phyloP scores from a whole-genome alignment of 2,888 invertebrate genomes.

The Drosophila maculinotata region DNA sequence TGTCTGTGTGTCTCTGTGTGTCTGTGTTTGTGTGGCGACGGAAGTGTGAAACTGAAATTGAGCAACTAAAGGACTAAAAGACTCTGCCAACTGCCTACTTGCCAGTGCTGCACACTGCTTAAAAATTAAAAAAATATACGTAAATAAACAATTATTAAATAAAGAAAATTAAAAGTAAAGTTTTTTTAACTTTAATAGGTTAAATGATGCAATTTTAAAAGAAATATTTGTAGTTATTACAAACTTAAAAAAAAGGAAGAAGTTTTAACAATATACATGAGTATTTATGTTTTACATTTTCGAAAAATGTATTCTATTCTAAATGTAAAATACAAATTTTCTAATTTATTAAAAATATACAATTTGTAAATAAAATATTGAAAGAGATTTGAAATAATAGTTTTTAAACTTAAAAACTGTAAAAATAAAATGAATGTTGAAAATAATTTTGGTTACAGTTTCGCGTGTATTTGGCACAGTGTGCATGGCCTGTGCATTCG shows the following conservation, averaged over 20 bases:
- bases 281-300: too few relatives aligned
- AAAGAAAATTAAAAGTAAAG: not conserved
- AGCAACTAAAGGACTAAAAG: conserved; percentile 83
- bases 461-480: conserved; percentile 14
- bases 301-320: too few relatives aligned
- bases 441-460: not conserved
- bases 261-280: too few relatives aligned
- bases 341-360: too few relatives aligned
- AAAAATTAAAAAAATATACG: not conserved
- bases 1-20: conserved; percentile 12
- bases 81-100: conserved; percentile 73
- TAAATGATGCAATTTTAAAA: not conserved
- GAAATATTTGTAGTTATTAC: too few relatives aligned
- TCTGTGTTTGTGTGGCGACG: conserved; percentile 62
- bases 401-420: too few relatives aligned
- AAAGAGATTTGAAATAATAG: too few relatives aligned
- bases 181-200: not conserved
- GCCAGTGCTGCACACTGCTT: conserved; percentile 42
- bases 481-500: conserved; percentile 43
- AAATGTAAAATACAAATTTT: too few relatives aligned
- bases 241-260: too few relatives aligned
- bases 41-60: conserved; percentile 84
- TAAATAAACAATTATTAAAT: conserved; percentile 5
- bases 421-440: too few relatives aligned
- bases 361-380: too few relatives aligned